phyloP scores from a whole-genome alignment of 2,888 invertebrate species.

The Drosophila merina region DNA sequence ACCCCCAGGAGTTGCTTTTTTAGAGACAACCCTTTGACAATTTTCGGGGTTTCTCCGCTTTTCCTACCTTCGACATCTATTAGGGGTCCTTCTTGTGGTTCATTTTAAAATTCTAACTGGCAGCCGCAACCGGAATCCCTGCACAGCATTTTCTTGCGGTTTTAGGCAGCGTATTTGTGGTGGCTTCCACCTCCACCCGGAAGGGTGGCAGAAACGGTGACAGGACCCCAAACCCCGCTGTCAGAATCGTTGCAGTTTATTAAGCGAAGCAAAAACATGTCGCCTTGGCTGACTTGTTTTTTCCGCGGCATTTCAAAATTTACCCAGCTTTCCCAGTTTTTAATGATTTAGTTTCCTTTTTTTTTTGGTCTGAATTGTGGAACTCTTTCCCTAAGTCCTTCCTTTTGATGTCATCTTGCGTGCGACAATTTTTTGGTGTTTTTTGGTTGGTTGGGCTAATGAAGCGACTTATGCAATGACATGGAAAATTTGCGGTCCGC shows the following conservation, averaged over 20 bases:
- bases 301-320: constrained; percentile 32
- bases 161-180: constrained; percentile 55
- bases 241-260: constrained; percentile 75
- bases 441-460: constrained; percentile 56
- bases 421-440: constrained; percentile 34
- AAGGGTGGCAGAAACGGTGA: neutral
- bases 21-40: constrained; percentile 65
- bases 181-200: constrained; percentile 42
- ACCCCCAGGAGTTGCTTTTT: constrained; percentile 12
- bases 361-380: neutral
- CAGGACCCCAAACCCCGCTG: constrained; percentile 3
- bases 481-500: constrained; percentile 74
- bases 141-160: constrained; percentile 60
- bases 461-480: constrained; percentile 79
- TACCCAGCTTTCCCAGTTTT: constrained; percentile 46
- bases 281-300: constrained; percentile 49
- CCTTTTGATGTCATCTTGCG: constrained; percentile 61
- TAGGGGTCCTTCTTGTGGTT: constrained; percentile 38
- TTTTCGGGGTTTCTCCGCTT: constrained; percentile 22
- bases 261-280: constrained; percentile 71
- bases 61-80: constrained; percentile 47
- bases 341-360: constrained; percentile 65
- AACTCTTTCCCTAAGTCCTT: constrained; percentile 8
- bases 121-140: constrained; percentile 34
- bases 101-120: constrained; percentile 48